Evolutionary conservation across 2,888 invertebrate genomes (phyloP).

Genomic region (Maniola hyperantus): DNA sequence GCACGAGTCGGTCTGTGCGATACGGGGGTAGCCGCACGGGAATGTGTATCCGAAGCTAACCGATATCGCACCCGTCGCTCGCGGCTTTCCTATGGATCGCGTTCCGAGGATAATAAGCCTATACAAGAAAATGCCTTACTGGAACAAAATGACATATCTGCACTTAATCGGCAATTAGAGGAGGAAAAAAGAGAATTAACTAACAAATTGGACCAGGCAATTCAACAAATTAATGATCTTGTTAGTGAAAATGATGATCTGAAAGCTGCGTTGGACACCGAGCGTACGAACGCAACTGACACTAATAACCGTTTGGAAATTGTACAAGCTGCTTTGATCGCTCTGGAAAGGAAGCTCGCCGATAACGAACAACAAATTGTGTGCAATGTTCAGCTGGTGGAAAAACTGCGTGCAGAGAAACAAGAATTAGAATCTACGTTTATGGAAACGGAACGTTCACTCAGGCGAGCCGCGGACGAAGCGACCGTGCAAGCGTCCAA

Average conservation of each 20-base stretch:
- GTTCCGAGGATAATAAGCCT: slow-evolving; percentile 72
- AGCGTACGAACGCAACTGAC: slow-evolving; percentile 54
- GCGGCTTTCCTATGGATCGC: slow-evolving; percentile 67
- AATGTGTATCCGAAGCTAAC: slow-evolving; percentile 62
- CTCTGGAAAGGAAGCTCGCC: slow-evolving; percentile 57
- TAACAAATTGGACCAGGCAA: slow-evolving; percentile 62
- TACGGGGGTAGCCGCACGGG: slow-evolving; percentile 57
- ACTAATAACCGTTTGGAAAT: slow-evolving; percentile 56
- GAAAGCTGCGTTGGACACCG: slow-evolving; percentile 50
- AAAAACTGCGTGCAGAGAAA: slow-evolving; percentile 64
- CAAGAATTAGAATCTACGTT: slow-evolving; percentile 68
- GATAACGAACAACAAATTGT: slow-evolving; percentile 60
- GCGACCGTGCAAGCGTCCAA: slow-evolving; percentile 89
- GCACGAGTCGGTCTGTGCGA: slow-evolving; percentile 87
- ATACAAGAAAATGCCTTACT: slow-evolving; percentile 79
- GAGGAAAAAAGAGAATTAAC: slow-evolving; percentile 72
- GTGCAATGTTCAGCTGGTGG: slow-evolving; percentile 55
- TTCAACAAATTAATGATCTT: slow-evolving; percentile 60
- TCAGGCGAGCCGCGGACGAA: slow-evolving; percentile 87
- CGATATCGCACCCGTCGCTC: slow-evolving; percentile 67
- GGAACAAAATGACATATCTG: slow-evolving; percentile 72
- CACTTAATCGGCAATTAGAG: slow-evolving; percentile 59
- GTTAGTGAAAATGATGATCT: slow-evolving; percentile 59
- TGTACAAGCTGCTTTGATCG: slow-evolving; percentile 51
- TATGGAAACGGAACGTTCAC: slow-evolving; percentile 77